Evolutionary conservation across 2,797 vertebrate species (phyloP), one percentile per base, ranked within the genome.

Genomic region (Hydrocynus forskahlii): DNA sequence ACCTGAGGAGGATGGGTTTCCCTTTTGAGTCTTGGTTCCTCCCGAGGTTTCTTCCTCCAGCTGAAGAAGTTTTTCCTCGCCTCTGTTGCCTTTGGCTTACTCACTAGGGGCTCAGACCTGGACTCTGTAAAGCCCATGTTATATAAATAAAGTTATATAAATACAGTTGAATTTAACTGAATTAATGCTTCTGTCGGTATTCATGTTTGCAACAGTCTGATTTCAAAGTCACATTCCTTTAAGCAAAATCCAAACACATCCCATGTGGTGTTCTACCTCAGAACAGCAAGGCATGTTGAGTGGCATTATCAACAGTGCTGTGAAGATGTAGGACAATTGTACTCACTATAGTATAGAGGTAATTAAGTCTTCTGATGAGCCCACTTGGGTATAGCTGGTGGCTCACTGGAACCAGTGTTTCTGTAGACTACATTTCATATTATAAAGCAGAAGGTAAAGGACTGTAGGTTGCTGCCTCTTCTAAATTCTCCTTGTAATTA

Each of bases 351-450:
- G 54, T 40, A 59, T 8, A 4, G 5, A 29, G 16, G 35, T 74
- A 77, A 55, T 71, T 81, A 77, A 76, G 21, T 21, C 19, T 35
- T 64, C 2, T 13, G 50, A 77, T 70, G 59, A 77, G 19, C 66
- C 68, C 67, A 66, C 59, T 57, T 19, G 75, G 68, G 75, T 12
- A 48, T 43, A 25, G 43, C 6, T 17, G 38, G 55, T 25, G 17
- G 10, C 54, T 21, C 21, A 29, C 7, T 40, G 19, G 16, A 25
- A 35, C 6, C 10, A 1, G 43, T 45, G 43, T 10, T 7, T 7
- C 13, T 64, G 74, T 29, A 29, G 29, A 3, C 29, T 29, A 29
- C 29, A 1, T 29, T 29, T 29, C 16, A 16, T 35, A 52, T 50
- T 38, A 35, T 69, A 25, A 73, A 73, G 38, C 19, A 1, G 16